Evolutionary conservation across 2,888 invertebrate genomes (phyloP), one percentile per base, ranked within the genome.

Genomic region (Celastrina argiolus): DNA sequence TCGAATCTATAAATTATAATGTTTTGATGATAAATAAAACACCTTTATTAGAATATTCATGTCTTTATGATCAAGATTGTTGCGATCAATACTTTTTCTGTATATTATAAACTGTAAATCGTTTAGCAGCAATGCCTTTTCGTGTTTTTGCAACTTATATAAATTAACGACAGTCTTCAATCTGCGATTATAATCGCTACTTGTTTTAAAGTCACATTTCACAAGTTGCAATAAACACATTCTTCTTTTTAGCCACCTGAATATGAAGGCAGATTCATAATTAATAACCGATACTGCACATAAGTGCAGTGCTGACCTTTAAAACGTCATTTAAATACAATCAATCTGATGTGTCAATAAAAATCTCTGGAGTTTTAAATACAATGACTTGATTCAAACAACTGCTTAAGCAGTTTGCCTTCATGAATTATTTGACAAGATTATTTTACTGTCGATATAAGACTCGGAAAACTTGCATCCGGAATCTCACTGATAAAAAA

Each of bases 281-380:
- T 45, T 51, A 51, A 22, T 26, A 51, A 51, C 22, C 51, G 14
- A 51, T 51, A 51, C 51, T 22, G 51, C 51, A 26, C 22, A 22
- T 45, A 45, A 42, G 42, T 42, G n/a, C 10, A 45, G 22, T 16
- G 6, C 51, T 22, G 51, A 22, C 22, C 22, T 51, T 51, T 26
- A 51, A 51, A 51, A 26, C 51, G 51, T 51, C 51, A 51, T 58
- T 31, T 58, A 58, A 58, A 58, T 58, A 58, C 58, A 58, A 58
- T 58, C 58, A 58, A 31, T 58, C 31, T 31, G 28, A 58, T 31
- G 31, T 58, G 31, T 31, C 58, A 31, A 58, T 58, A n/a, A 58
- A 58, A 31, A n/a, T 18, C 16, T 14, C 4, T 31, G n/a, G 31
- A n/a, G 28, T 58, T 58, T 58, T 31, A 28, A 58, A 31, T 58